These are phyloP conservation scores for Ophonus ardosiacus DNA, from an alignment of 2,888 invertebrate genomes.

Conservation along the genomic window DNA sequence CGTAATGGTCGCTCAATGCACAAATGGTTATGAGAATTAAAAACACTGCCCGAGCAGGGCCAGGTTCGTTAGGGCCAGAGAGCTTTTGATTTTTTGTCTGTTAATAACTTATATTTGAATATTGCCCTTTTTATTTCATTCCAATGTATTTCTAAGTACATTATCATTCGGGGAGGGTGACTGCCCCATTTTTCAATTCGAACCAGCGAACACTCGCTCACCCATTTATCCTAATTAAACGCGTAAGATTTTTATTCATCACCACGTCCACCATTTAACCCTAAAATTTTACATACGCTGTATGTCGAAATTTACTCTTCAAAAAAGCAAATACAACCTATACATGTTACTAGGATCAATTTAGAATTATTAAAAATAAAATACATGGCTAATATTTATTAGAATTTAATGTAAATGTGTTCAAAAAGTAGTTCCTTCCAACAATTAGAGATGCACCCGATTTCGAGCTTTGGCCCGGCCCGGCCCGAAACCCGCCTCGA, in stretches of 20 bases:
- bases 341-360: no score
- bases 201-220: conserved; percentile 1
- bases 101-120: conserved; percentile 61
- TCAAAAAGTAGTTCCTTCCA: no score
- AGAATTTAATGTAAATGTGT: no score
- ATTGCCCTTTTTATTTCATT: conserved; percentile 60
- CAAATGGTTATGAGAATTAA: conserved; percentile 62
- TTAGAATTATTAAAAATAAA: no score
- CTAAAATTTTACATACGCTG: not conserved
- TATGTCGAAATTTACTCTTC: not conserved
- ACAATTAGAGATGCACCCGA: no score
- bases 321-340: not conserved
- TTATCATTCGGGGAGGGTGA: conserved; percentile 46
- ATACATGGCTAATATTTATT: no score
- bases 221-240: conserved; percentile 21
- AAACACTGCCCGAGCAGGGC: conserved; percentile 53
- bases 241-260: conserved; percentile 1
- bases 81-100: conserved; percentile 62
- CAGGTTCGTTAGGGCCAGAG: conserved; percentile 56
- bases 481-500: no score
- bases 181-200: conserved; percentile 13
- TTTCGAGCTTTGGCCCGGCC: no score
- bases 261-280: not conserved
- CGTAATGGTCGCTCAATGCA: conserved; percentile 63
- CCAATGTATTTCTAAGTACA: conserved; percentile 56